Conservation (phyloP, 2,113 vertebrate genomes). For the Oreochromis tanganicae region DNA sequence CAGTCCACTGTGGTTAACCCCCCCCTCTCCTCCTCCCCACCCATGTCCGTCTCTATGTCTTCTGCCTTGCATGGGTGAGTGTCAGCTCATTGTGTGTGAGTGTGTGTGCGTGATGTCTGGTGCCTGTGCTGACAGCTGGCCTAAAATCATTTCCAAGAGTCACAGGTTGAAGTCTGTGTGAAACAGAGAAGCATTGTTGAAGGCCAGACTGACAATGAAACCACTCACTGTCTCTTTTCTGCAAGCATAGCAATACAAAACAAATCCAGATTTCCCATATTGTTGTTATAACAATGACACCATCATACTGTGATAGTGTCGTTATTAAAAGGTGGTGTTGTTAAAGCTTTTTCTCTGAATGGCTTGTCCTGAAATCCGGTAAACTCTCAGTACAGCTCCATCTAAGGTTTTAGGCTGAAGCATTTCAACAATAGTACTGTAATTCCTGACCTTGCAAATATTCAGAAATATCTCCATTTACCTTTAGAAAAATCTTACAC, state of each 20-base stretch:
- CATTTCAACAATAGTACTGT: background rate
- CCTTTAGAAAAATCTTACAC: background rate
- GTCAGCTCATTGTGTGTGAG: background rate
- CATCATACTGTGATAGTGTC: background rate
- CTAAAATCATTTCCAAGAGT: constrained; percentile 27
- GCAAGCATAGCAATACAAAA: background rate
- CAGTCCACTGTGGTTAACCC: background rate
- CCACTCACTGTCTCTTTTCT: background rate
- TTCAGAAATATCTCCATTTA: background rate
- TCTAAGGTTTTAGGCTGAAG: background rate
- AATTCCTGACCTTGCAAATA: background rate
- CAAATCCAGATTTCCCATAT: background rate
- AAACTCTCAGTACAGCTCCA: background rate
- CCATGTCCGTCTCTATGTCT: background rate
- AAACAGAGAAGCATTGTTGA: constrained; percentile 21
- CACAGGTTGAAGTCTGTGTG: constrained; percentile 34
- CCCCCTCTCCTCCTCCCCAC: background rate
- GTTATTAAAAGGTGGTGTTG: background rate
- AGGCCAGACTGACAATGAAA: constrained; percentile 1
- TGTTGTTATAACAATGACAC: background rate
- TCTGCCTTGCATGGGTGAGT: background rate
- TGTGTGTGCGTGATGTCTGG: background rate
- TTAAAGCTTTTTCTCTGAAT: background rate
- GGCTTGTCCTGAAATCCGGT: background rate
- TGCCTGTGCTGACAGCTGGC: constrained; percentile 27